phyloP scores from a whole-genome alignment of 2,888 invertebrate species.

The Priocnemis perturbator region DNA sequence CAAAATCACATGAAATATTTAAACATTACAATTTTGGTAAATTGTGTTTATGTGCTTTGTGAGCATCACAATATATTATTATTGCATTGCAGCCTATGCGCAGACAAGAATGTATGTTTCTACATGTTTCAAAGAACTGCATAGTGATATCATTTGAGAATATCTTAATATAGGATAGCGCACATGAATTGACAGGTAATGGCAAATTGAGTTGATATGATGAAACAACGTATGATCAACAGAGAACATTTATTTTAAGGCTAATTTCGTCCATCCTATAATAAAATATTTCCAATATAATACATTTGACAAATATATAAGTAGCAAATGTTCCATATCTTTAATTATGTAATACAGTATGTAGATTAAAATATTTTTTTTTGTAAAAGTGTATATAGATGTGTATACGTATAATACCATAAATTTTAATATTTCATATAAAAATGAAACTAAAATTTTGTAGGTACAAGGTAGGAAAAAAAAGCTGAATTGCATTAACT shows the following conservation, averaged over 20 bases:
- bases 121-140: conserved; percentile 63
- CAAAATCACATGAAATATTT: conserved; percentile 75
- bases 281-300: conserved; percentile 68
- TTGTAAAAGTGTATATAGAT: conserved; percentile 72
- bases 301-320: conserved; percentile 68
- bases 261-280: conserved; percentile 65
- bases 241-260: conserved; percentile 55
- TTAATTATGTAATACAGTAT: conserved; percentile 65
- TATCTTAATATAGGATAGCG: conserved; percentile 67
- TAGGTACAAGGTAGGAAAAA: conserved; percentile 70
- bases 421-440: conserved; percentile 69
- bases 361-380: conserved; percentile 69
- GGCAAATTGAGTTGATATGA: conserved; percentile 67
- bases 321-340: conserved; percentile 69
- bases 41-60: conserved; percentile 72
- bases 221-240: conserved; percentile 58
- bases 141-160: conserved; percentile 63
- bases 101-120: conserved; percentile 68
- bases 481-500: conserved; percentile 53
- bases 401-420: conserved; percentile 73
- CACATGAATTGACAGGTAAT: conserved; percentile 67
- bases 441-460: conserved; percentile 71
- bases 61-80: conserved; percentile 74
- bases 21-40: conserved; percentile 70
- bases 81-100: conserved; percentile 73